Evolutionary conservation across 2,797 vertebrate genomes (phyloP).

Genomic region (Enteromius thamalakanensis): DNA sequence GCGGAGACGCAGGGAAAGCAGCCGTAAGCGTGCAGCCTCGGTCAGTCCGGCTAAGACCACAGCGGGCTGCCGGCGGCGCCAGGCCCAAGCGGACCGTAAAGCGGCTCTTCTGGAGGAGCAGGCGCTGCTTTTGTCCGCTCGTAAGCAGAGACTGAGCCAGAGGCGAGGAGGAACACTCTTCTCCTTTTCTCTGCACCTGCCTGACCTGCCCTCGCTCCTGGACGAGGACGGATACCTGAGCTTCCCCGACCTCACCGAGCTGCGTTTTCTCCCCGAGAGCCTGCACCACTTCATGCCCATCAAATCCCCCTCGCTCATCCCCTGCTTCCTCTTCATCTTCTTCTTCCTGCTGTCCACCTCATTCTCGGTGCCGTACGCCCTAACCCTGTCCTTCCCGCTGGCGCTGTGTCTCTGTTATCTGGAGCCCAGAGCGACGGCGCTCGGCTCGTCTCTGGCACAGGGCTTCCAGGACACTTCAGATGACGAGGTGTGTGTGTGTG

Average conservation of each 20-base stretch:
- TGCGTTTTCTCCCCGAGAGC: slow-evolving; percentile 90
- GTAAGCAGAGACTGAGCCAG: slow-evolving; percentile 82
- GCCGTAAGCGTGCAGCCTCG: slow-evolving; percentile 70
- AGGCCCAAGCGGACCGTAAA: slow-evolving; percentile 77
- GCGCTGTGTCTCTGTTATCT: slow-evolving; percentile 99
- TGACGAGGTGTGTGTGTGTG: slow-evolving; percentile 91
- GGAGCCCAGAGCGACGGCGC: slow-evolving; percentile 98
- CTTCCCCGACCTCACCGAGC: slow-evolving; percentile 91
- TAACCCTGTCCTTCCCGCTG: slow-evolving; percentile 98
- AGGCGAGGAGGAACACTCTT: slow-evolving; percentile 85
- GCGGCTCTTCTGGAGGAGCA: slow-evolving; percentile 81
- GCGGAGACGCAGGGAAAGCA: slow-evolving; percentile 86
- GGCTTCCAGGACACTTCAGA: slow-evolving; percentile 99
- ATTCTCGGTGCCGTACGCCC: slow-evolving; percentile 96
- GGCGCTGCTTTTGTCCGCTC: slow-evolving; percentile 80
- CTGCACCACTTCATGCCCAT: slow-evolving; percentile 92
- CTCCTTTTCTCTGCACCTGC: slow-evolving; percentile 98
- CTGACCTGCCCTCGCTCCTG: slow-evolving; percentile 89
- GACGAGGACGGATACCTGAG: slow-evolving; percentile 96
- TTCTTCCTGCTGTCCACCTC: slow-evolving; percentile 98
- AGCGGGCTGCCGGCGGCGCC: slow-evolving; percentile 64
- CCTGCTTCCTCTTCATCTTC: slow-evolving; percentile 99
- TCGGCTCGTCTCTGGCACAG: slow-evolving; percentile 96
- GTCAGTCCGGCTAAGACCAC: slow-evolving; percentile 75
- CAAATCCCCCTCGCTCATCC: slow-evolving; percentile 93